phyloP scores from a whole-genome alignment of 2,888 invertebrate species.

The Lamellibrachia columna region DNA sequence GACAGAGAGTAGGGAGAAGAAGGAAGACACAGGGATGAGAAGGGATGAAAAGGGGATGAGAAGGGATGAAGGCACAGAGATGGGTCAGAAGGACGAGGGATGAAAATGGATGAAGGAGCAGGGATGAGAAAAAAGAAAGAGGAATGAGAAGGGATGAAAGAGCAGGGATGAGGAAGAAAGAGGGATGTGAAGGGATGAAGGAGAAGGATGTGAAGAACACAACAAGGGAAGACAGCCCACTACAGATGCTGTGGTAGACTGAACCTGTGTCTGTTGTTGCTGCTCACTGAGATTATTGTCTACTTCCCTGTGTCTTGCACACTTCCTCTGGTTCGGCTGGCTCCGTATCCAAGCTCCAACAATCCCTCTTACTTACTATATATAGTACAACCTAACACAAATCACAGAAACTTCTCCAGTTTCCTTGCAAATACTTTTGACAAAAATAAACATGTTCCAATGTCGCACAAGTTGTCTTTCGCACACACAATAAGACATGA shows the following conservation, averaged over 20 bases:
- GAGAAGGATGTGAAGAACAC: background rate
- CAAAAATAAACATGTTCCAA: background rate
- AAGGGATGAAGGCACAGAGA: too few relatives aligned
- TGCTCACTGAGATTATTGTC: background rate
- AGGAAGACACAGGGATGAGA: too few relatives aligned
- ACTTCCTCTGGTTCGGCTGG: background rate
- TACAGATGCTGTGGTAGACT: background rate
- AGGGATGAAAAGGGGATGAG: too few relatives aligned
- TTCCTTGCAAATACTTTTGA: background rate
- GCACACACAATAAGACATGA: background rate
- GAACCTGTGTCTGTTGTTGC: background rate
- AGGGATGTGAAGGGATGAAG: background rate
- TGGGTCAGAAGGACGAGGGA: too few relatives aligned
- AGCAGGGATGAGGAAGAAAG: too few relatives aligned
- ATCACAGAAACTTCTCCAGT: background rate
- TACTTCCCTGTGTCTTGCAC: background rate
- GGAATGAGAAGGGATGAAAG: too few relatives aligned
- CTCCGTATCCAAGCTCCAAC: background rate
- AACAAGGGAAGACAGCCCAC: background rate
- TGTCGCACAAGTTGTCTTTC: background rate
- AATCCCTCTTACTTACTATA: background rate
- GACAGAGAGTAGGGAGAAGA: background rate
- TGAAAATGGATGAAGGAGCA: too few relatives aligned
- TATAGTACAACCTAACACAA: background rate
- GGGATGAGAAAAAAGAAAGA: too few relatives aligned